Conservation (phyloP, 1,140 invertebrate species). For the Drosophila albomicans region DNA sequence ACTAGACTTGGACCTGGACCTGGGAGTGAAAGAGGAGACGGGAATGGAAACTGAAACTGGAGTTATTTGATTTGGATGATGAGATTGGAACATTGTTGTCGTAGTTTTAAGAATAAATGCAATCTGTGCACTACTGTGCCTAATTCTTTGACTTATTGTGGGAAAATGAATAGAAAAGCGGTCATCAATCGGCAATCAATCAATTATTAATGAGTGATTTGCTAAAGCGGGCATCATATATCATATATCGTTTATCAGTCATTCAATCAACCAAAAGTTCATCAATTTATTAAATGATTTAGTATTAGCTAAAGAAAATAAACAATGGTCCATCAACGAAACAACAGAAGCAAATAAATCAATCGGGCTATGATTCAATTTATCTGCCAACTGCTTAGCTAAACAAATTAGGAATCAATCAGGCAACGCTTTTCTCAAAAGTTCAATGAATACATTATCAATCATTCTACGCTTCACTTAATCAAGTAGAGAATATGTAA, state of each 20-base stretch:
- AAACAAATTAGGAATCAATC: too few relatives aligned
- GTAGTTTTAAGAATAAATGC: constrained; percentile 67
- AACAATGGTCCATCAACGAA: too few relatives aligned
- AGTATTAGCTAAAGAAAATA: too few relatives aligned
- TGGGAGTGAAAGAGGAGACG: neutral
- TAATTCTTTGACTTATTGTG: constrained; percentile 16
- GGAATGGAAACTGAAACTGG: neutral
- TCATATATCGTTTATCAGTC: too few relatives aligned
- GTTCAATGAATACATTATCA: too few relatives aligned
- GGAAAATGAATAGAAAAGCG: neutral
- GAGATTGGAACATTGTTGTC: constrained; percentile 28
- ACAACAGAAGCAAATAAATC: too few relatives aligned
- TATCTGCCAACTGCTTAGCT: too few relatives aligned
- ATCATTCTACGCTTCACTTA: too few relatives aligned
- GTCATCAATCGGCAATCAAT: neutral
- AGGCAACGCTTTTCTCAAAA: too few relatives aligned
- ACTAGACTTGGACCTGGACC: neutral
- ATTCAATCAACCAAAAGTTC: neutral
- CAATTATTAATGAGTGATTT: neutral
- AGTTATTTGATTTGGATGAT: neutral
- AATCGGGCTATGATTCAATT: too few relatives aligned
- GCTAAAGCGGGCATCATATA: too few relatives aligned
- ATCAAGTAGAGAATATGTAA: too few relatives aligned
- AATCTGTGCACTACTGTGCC: constrained; percentile 71
- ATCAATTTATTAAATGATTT: neutral